A percentile compares a stretch with the other conserved stretches of the same genome.
phyloP scores from a whole-genome alignment of 2,888 invertebrate genomes.

The Cryptus armator region DNA sequence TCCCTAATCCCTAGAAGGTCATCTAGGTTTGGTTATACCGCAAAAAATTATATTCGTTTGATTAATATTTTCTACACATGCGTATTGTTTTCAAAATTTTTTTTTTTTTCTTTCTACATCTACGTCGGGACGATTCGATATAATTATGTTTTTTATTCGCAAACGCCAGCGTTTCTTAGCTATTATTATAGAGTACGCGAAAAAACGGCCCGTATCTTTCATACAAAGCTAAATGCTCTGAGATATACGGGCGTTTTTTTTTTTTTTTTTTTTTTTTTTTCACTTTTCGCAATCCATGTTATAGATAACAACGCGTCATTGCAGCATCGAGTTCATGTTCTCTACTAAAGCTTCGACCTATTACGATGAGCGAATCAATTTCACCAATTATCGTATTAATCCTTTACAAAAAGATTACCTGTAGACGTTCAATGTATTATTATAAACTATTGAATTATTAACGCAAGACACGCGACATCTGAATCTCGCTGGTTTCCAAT shows the following conservation, averaged over 20 bases:
- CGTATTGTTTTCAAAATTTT: background rate
- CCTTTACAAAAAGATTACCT: constrained; percentile 56
- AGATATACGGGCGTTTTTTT: background rate
- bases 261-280: background rate
- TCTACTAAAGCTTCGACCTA: constrained; percentile 67
- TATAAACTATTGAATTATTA: constrained; percentile 3
- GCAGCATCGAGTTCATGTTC: constrained; percentile 49
- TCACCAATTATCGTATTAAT: constrained; percentile 44
- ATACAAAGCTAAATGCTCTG: background rate
- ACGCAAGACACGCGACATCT: constrained; percentile 35
- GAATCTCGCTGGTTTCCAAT: constrained; percentile 35
- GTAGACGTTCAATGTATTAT: constrained; percentile 29
- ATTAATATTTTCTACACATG: constrained; percentile 37
- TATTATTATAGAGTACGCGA: constrained; percentile 12
- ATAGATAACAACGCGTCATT: constrained; percentile 37
- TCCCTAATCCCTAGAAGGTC: constrained; percentile 35
- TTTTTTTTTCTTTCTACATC: background rate
- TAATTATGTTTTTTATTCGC: constrained; percentile 32
- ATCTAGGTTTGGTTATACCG: constrained; percentile 7
- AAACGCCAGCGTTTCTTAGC: constrained; percentile 66
- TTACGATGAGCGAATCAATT: constrained; percentile 38
- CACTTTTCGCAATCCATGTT: background rate
- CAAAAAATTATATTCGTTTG: constrained; percentile 20
- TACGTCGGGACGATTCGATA: constrained; percentile 23
- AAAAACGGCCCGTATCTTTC: background rate